These are phyloP conservation scores for Seira musarum DNA, from an alignment of 2,888 invertebrate species.

Conservation along the genomic window DNA sequence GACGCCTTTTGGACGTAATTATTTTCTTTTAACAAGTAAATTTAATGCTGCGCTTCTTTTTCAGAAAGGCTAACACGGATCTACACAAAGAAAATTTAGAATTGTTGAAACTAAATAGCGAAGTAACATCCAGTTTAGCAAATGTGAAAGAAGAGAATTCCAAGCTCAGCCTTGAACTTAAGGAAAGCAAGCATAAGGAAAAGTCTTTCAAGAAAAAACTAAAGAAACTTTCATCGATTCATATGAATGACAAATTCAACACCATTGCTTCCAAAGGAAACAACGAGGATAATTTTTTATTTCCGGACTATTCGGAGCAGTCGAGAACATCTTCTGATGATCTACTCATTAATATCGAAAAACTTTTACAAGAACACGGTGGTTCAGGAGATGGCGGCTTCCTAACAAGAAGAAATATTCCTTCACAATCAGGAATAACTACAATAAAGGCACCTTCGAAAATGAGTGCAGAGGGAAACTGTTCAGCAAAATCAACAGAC, in stretches of 20 bases:
- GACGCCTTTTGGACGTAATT: not conserved
- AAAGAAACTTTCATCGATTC: constrained; percentile 11
- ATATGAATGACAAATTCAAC: too few species aligned
- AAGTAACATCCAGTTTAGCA: not conserved
- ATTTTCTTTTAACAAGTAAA: not conserved
- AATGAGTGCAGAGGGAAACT: constrained; percentile 18
- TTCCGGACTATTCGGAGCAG: too few species aligned
- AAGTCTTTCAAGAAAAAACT: constrained; percentile 14
- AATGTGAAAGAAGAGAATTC: constrained; percentile 18
- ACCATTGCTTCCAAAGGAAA: too few species aligned
- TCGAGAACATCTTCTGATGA: too few species aligned
- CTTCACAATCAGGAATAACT: not conserved
- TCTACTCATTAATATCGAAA: too few species aligned
- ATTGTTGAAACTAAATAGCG: constrained; percentile 18
- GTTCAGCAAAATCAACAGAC: not conserved
- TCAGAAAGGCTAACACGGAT: constrained; percentile 33
- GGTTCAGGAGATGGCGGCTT: constrained; percentile 3
- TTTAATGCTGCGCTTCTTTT: not conserved
- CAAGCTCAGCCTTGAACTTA: not conserved
- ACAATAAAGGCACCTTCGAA: constrained; percentile 34
- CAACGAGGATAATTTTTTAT: too few species aligned
- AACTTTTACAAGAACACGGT: too few species aligned
- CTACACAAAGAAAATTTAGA: constrained; percentile 29
- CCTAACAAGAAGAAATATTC: not conserved
- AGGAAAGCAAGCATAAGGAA: constrained; percentile 19